Evolutionary conservation across 2,797 vertebrate genomes (phyloP), one percentile per base, ranked within the genome.

Genomic region (Alauda arvensis): DNA sequence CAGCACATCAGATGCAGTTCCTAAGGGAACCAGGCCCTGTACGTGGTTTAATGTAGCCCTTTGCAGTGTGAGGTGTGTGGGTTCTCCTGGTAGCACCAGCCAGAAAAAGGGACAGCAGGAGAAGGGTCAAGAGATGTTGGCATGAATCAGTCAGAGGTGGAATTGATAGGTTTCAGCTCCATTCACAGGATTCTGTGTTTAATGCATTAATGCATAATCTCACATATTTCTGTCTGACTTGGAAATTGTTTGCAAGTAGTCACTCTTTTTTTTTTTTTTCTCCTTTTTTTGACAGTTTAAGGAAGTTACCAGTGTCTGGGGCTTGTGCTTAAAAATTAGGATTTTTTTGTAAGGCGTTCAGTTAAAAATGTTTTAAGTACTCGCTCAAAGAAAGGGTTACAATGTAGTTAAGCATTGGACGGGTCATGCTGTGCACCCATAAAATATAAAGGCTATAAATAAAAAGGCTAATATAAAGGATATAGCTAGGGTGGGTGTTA

Each of bases 21-120:
- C 9, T n/a, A 25, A 61, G 55, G 43, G 26, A 57, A 19, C 25
- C 20, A 80, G 51, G 39, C 61, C 9, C 9, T 16, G 14, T 33
- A 13, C 3, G 0, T 1, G 0, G 16, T 34, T 82, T 43, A 45
- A 1, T 0, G 0, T 12, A 34, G 43, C 28, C 68, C 34, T 48
- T 34, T 39, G 12, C 12, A 15, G 4, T 31, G 48, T 53, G 51
- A 60, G 28, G 26, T 39, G 34, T 11, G 4, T 2, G 2, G 46
- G 8, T 48, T 67, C 37, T 51, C 10, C 33, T 83, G 40, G 40
- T 51, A 66, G 14, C 28, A 68, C 19, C 51, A 43, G 1, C 42
- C 60, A 4, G 37, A 16, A 45, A 45, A 77, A 57, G 19, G 19
- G 37, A 34, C 28, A 39, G 18, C 4, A 33, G 29, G 49, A 48